Evolutionary conservation across 2,113 vertebrate genomes (phyloP).

Genomic region (Haplochromis vanheusdeni): DNA sequence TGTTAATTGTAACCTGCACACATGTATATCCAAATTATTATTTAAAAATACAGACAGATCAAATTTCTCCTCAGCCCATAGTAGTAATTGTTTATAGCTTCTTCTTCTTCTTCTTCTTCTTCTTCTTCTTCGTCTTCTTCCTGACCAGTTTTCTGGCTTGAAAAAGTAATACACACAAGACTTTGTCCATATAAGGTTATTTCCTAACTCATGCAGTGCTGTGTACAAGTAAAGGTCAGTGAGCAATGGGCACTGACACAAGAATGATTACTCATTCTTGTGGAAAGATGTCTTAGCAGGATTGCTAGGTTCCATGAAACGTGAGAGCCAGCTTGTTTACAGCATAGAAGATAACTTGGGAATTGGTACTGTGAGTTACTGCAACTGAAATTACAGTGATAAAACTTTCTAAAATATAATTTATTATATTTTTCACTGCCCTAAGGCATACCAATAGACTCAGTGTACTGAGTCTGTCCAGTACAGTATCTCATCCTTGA

Average conservation of each 20-base stretch:
- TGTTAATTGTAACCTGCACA: too few relatives aligned
- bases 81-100: not conserved
- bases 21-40: too few relatives aligned
- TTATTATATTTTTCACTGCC: not conserved
- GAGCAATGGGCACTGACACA: conserved; percentile 26
- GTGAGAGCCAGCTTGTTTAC: conserved; percentile 14
- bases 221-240: conserved; percentile 12
- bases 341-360: not conserved
- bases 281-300: conserved; percentile 11
- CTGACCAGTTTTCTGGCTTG: not conserved
- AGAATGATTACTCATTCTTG: conserved; percentile 39
- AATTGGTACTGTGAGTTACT: not conserved
- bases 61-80: not conserved
- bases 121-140: not conserved
- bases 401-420: not conserved
- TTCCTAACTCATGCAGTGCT: conserved; percentile 3
- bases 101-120: not conserved
- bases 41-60: not conserved
- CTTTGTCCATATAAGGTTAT: conserved; percentile 2
- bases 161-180: not conserved
- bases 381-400: not conserved
- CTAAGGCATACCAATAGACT: not conserved
- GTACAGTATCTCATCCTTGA: not conserved
- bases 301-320: conserved; percentile 14
- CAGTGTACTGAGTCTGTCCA: not conserved